phyloP scores from a whole-genome alignment of 1,140 invertebrate genomes.

The Ips typographus region DNA sequence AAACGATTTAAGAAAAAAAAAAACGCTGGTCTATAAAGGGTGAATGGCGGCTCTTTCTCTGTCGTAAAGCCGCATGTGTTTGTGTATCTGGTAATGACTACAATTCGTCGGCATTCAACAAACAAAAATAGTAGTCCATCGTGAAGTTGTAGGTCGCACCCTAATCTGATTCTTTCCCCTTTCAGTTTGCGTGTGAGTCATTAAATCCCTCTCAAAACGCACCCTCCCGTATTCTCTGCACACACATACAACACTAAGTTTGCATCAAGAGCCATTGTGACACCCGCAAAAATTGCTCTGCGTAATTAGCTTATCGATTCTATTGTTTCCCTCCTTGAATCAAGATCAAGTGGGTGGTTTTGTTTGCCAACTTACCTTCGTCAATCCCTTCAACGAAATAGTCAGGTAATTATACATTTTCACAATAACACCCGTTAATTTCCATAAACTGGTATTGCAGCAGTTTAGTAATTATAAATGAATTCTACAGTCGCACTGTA shows the following conservation, averaged over 20 bases:
- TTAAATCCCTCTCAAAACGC: conserved; percentile 47
- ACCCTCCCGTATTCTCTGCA: conserved; percentile 41
- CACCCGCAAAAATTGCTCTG: conserved; percentile 52
- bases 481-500: background rate
- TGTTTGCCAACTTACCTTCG: too few relatives aligned
- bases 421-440: too few relatives aligned
- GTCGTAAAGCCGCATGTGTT: conserved; percentile 32
- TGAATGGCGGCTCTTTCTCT: background rate
- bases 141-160: conserved; percentile 46
- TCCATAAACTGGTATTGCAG: too few relatives aligned
- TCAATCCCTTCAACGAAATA: too few relatives aligned
- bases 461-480: too few relatives aligned
- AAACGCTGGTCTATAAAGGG: conserved; percentile 1
- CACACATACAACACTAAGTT: conserved; percentile 42
- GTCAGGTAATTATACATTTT: too few relatives aligned
- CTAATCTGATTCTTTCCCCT: conserved; percentile 52
- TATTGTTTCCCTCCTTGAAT: conserved; percentile 6
- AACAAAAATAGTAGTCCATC: conserved; percentile 44
- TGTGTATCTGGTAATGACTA: conserved; percentile 44
- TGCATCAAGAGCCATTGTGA: conserved; percentile 48
- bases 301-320: conserved; percentile 44
- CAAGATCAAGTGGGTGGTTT: too few relatives aligned
- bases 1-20: background rate
- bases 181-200: conserved; percentile 52
- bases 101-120: conserved; percentile 41